A percentile compares a stretch with the other conserved stretches of the same genome.
Evolutionary conservation across 2,888 invertebrate genomes (phyloP).

Genomic region (Endotricha flammealis): DNA sequence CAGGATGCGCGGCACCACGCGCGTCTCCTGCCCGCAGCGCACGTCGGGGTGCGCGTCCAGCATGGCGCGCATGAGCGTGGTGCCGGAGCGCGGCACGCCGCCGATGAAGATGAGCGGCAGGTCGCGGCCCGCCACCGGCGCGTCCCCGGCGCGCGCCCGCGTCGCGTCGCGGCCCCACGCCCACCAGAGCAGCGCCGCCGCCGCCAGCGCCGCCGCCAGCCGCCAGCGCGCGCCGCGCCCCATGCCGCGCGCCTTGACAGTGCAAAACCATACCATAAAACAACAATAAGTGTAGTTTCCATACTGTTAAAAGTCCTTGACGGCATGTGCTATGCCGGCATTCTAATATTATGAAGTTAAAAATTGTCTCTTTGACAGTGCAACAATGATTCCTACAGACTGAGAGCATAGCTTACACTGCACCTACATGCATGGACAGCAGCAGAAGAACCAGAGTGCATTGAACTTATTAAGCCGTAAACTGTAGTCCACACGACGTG

Average conservation of each 20-base stretch:
- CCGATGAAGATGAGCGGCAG: constrained; percentile 98
- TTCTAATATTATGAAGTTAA: no score
- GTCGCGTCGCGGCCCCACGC: constrained; percentile 30
- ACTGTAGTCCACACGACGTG: no score
- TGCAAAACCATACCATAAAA: not conserved
- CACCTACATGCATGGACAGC: no score
- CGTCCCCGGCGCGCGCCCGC: constrained; percentile 23
- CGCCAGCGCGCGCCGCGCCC: constrained; percentile 35
- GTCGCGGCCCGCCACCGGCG: constrained; percentile 82
- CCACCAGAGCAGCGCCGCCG: constrained; percentile 33
- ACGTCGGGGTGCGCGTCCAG: constrained; percentile 98
- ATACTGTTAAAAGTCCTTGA: not conserved
- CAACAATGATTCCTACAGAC: no score
- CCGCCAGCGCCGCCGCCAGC: constrained; percentile 28
- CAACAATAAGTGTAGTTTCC: not conserved
- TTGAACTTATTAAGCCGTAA: no score
- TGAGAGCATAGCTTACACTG: no score
- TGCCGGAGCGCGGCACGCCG: constrained; percentile 98
- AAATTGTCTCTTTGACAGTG: no score
- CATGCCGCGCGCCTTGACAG: constrained; percentile 20
- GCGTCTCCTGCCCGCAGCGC: constrained; percentile 97
- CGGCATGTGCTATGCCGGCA: no score
- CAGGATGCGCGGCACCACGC: constrained; percentile 96
- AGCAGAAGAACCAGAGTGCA: no score
- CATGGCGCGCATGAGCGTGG: constrained; percentile 98